Evolutionary conservation across 1,140 invertebrate species (phyloP).

Genomic region (Colletes gigas): DNA sequence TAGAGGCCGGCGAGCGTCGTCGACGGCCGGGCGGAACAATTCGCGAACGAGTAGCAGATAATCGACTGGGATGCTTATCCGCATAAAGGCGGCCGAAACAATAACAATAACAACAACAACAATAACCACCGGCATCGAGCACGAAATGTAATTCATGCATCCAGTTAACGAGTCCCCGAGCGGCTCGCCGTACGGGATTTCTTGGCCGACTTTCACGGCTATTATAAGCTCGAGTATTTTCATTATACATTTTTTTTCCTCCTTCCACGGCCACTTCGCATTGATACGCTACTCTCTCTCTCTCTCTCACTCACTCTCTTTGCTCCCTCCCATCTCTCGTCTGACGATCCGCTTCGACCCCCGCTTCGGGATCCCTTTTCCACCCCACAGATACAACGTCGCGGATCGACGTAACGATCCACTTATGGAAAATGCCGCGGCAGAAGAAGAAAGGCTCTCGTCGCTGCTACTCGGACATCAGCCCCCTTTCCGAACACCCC

Average conservation of each 20-base stretch:
- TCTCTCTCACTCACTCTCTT: neutral
- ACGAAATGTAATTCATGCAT: slow-evolving; percentile 42
- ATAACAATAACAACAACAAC: slow-evolving; percentile 14
- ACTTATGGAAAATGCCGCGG: slow-evolving; percentile 65
- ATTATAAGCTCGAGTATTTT: slow-evolving; percentile 60
- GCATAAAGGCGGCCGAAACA: slow-evolving; percentile 21
- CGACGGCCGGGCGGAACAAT: neutral
- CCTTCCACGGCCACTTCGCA: slow-evolving; percentile 47
- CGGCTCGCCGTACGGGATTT: slow-evolving; percentile 13
- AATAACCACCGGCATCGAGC: neutral
- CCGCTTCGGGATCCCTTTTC: slow-evolving; percentile 31
- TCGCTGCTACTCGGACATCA: slow-evolving; percentile 62
- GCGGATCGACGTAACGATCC: slow-evolving; percentile 66
- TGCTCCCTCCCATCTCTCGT: neutral
- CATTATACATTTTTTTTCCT: slow-evolving; percentile 56
- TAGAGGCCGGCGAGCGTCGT: too few relatives aligned
- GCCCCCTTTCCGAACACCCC: neutral
- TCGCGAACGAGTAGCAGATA: slow-evolving; percentile 16
- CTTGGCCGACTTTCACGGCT: slow-evolving; percentile 51
- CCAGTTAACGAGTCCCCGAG: slow-evolving; percentile 34
- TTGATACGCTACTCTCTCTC: slow-evolving; percentile 26
- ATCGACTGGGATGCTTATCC: slow-evolving; percentile 24
- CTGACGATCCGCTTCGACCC: slow-evolving; percentile 15
- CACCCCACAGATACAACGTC: slow-evolving; percentile 41
- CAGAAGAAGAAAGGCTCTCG: slow-evolving; percentile 61